Base-by-base conservation (phyloP, 2,113 vertebrate genomes). In the Siniperca knerii region DNA sequence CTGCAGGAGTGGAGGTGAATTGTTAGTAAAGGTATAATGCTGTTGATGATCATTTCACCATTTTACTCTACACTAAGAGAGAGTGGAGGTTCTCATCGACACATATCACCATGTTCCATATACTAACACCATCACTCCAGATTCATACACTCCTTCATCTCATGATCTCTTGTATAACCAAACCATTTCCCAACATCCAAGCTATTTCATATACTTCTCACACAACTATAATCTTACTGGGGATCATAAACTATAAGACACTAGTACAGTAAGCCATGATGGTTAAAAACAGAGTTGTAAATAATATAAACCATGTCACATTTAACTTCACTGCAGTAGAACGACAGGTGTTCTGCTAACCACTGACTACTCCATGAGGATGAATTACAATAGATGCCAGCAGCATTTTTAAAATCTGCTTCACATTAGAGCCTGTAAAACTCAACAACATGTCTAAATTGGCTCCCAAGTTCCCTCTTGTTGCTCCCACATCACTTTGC, bases 1-100 rank as follows among this genome's bases (percentile, higher is more conserved):
- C 76, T 92, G 92, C 90, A 90, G 60, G 7, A 82, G 85, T 87
- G 87, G 88, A 90, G 82, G 23, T 83, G 77, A 77, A 88, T 8
- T 77, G 44, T 69, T 75, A 23, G 57, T 20, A 15, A 74, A n/a
- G 33, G 25, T 72, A 61, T 81, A 77, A 70, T 84, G 84, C 42
- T 83, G 81, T 73, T 84, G 52, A 82, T 79, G 18, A 73, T 83
- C 9, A 76, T 58, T 54, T 72, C 73, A 66, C 20, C 16, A 37
- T 89, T 86, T 70, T 52, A 69, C 68, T n/a, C 35, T 15, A 33
- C 70, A 55, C 42, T 42, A 23, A 75, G 13, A 71, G 8, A 58
- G 57, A 46, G 29, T 60, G 52, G 61, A 81, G 50, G 64, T 64
- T 82, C 58, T 60, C 72, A 62, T 18, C 3, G 1, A 80, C 48